Percentiles rank a stretch among this genome's conserved stretches.
These are phyloP conservation scores for Trachelipus rathkii DNA, from an alignment of 1,140 invertebrate species.

Conservation along the genomic window DNA sequence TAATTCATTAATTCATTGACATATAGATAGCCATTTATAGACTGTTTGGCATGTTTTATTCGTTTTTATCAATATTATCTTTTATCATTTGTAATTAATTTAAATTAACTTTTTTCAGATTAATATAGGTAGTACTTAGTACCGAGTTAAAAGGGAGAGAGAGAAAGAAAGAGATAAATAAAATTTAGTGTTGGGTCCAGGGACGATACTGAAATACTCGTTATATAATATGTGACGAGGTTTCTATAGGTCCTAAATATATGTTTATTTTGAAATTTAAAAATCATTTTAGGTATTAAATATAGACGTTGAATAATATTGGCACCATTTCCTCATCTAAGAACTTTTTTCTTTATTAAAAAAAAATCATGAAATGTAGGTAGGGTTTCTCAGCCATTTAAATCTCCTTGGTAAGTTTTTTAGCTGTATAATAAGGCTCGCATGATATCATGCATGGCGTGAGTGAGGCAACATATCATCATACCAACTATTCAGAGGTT, in stretches of 20 bases:
- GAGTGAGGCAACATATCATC: neutral
- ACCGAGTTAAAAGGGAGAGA: too few relatives aligned
- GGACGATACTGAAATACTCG: neutral
- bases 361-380: neutral
- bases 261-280: neutral
- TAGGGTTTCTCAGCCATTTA: neutral
- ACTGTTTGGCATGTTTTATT: conserved; percentile 2
- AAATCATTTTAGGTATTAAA: neutral
- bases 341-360: conserved; percentile 29
- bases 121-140: too few relatives aligned
- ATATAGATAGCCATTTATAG: neutral
- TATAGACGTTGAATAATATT: conserved; percentile 23
- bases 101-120: conserved; percentile 5
- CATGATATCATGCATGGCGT: neutral
- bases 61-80: neutral
- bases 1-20: neutral
- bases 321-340: conserved; percentile 44
- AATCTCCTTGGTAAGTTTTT: neutral
- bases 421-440: neutral
- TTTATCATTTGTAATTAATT: neutral
- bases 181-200: conserved; percentile 6
- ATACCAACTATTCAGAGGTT: neutral
- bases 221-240: neutral
- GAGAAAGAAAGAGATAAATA: neutral
- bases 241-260: neutral